Base-by-base conservation (phyloP, 2,797 vertebrate species). In the Arrhamphus sclerolepis region DNA sequence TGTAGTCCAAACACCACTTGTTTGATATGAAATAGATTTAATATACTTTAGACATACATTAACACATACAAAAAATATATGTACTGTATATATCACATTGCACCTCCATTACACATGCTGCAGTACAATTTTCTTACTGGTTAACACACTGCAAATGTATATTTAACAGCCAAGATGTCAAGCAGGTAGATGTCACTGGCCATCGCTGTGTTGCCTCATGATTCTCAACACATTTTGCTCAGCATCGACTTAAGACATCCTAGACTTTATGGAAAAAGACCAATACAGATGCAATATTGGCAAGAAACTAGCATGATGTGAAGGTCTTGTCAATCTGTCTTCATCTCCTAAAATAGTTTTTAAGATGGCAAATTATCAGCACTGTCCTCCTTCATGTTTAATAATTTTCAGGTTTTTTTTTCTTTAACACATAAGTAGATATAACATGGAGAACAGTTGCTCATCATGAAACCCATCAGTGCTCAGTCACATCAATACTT, bases 1-100 rank as follows among this genome's bases (percentile, higher is more conserved):
- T 38, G 34, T 13, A 38, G 34, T 70, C 54, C 61, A 56, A 70
- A 74, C 68, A 62, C 52, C 43, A 46, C 34, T 66, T 42, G 44
- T 78, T 83, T 83, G 67, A 80, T 81, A 90, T 77, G 77, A 87
- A 89, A 89, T 88, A 87, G 68, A 85, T 89, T 87, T 89, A 85
- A 85, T 91, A 80, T 89, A 83, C 46, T 82, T 82, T 88, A 81
- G 62, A 89, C 76, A 84, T 75, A 88, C 63, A 86, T 72, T 78
- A 70, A 73, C 82, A 84, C 73, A 84, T 65, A 83, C 69, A 76
- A 61, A 63, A 80, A 55, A 83, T 67, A 75, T 64, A 72, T 60
- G 75, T 77, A 82, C 55, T 73, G 72, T 84, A 78, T 83, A 82
- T 82, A 85, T 82, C 77, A 67, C 78, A 89, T 86, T 83, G 66